Base-by-base conservation (phyloP, 2,113 vertebrate genomes). In the Hystrix cristata region DNA sequence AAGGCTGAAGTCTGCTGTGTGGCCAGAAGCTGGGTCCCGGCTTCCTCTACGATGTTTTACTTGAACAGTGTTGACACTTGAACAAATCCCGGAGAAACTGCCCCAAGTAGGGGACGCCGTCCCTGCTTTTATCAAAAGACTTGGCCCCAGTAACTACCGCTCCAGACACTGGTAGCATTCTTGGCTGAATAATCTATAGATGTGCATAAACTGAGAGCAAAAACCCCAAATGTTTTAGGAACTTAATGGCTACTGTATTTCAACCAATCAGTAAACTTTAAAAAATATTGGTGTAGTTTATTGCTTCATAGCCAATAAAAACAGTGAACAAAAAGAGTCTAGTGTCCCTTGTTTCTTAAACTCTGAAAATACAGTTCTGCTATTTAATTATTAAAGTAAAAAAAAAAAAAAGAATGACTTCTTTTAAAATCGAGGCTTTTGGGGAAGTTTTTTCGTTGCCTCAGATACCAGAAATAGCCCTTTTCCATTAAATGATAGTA, bases 51-150 rank as follows among this genome's bases (percentile, higher is more conserved):
- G 96, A 95, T 98, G 98, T 99, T 99, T 99, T 98, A 97, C 98
- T 98, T 99, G 98, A 98, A 97, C 98, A 64, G 98, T 98, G 98
- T 98, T 99, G 99, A 99, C 98, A 99, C 98, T 99, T 98, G 98
- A 98, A 98, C 98, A 99, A 98, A 98, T 99, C 98, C 98, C 72
- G 64, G 98, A 98, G 98, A 99, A 99, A 98, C 98, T 98, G 96
- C 98, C 98, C 97, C 98, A 98, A 98, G 98, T 98, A 98, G 98
- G 98, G 97, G 98, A 97, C 98, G 98, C 97, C 97, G 97, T 97
- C 98, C 97, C 97, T 98, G 95, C 98, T 98, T 98, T 98, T 97
- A 98, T 98, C 98, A 98, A 98, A 95, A 98, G 98, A 97, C 97
- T 95, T 0, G 96, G 98, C 98, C 98, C 98, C 97, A 96, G 96